Evolutionary conservation across 2,113 vertebrate species (phyloP).

Genomic region (Cyprinodon brontotheroides): DNA sequence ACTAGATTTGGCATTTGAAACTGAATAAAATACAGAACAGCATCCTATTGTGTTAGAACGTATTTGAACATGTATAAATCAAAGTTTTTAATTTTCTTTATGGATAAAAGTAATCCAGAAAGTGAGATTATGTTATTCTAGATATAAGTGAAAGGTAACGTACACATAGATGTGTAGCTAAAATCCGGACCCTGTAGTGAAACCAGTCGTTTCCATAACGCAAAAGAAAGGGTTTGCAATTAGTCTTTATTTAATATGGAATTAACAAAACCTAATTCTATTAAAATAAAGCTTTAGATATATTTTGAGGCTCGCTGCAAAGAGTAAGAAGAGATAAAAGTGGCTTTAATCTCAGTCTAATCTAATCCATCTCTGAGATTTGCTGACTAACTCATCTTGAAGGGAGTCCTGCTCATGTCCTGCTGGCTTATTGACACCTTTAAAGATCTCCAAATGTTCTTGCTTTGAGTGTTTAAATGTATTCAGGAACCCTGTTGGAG

Average conservation of each 20-base stretch:
- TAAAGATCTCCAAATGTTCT: too few species aligned
- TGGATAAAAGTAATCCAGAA: neutral
- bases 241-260: too few species aligned
- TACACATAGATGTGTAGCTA: too few species aligned
- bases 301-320: neutral
- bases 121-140: neutral
- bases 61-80: neutral
- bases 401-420: neutral
- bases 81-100: neutral
- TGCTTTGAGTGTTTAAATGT: neutral
- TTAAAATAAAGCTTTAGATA: neutral
- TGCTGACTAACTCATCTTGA: neutral
- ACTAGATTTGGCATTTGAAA: neutral
- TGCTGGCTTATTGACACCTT: neutral
- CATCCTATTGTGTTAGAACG: neutral
- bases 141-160: too few species aligned
- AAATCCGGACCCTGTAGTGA: too few species aligned
- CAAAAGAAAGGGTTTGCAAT: too few species aligned
- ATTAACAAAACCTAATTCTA: neutral
- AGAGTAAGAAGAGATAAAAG: neutral
- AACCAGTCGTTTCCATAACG: too few species aligned
- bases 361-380: neutral
- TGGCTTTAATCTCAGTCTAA: neutral
- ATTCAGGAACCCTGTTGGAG: neutral
- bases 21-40: neutral